These are phyloP conservation scores for Apis cerana DNA, from an alignment of 1,140 invertebrate species.

Conservation along the genomic window DNA sequence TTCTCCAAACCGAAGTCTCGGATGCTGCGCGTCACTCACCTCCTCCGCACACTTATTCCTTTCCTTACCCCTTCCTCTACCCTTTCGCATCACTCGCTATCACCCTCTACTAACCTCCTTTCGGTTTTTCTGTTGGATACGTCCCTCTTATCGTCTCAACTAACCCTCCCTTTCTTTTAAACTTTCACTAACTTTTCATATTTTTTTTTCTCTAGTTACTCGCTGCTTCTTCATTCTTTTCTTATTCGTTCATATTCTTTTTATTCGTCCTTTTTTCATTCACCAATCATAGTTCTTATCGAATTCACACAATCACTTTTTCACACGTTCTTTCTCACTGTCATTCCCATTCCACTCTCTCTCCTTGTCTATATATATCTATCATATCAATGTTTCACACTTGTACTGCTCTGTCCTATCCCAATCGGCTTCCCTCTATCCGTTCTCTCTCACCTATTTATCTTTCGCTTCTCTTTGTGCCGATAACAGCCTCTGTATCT, in stretches of 20 bases:
- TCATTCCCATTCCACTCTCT: not conserved
- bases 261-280: not conserved
- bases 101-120: conserved; percentile 31
- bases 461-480: conserved; percentile 30
- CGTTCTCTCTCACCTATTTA: conserved; percentile 35
- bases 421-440: not conserved
- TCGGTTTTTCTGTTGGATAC: not conserved
- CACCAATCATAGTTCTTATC: not conserved
- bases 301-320: not conserved
- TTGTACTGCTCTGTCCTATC: not conserved
- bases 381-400: not conserved
- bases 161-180: too few species aligned
- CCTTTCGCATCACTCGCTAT: not conserved
- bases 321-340: conserved; percentile 11
- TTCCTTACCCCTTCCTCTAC: not conserved
- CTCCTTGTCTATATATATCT: not conserved
- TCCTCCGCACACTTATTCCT: not conserved
- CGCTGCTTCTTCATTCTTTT: not conserved
- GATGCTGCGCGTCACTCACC: conserved; percentile 40
- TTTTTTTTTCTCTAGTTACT: too few species aligned
- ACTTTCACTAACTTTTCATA: too few species aligned
- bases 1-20: conserved; percentile 14
- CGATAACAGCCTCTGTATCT: conserved; percentile 30
- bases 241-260: not conserved
- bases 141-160: not conserved